Percentiles rank a stretch among this genome's conserved stretches.
Conservation (phyloP, 2,888 invertebrate genomes). For the Neoascia interrupta region DNA sequence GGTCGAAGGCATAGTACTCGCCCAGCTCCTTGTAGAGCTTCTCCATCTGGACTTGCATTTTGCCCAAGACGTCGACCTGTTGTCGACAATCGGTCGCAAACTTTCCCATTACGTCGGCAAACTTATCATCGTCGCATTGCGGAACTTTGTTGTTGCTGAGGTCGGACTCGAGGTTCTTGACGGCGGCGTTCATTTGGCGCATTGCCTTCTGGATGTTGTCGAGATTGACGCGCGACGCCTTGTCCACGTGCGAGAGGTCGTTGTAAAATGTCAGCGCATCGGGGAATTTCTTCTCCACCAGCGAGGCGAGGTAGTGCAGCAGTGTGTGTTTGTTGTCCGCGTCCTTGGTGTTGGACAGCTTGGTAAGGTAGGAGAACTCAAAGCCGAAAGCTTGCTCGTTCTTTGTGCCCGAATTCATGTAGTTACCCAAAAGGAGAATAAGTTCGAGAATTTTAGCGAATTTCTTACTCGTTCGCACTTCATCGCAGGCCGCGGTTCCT, state of each 20-base stretch:
- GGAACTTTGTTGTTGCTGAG: constrained; percentile 90
- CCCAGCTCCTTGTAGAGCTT: constrained; percentile 90
- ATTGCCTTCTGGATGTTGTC: constrained; percentile 90
- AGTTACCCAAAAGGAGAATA: constrained; percentile 94
- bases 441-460: constrained; percentile 94
- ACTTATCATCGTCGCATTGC: constrained; percentile 90
- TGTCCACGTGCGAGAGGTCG: constrained; percentile 94
- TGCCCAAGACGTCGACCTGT: constrained; percentile 92
- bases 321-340: constrained; percentile 95
- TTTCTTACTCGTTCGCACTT: constrained; percentile 92
- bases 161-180: constrained; percentile 94
- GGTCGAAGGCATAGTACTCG: constrained; percentile 95
- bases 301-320: constrained; percentile 93
- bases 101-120: constrained; percentile 93
- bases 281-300: constrained; percentile 92
- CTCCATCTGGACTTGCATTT: constrained; percentile 97
- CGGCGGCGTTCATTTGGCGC: constrained; percentile 91
- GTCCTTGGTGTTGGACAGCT: constrained; percentile 95
- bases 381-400: constrained; percentile 97
- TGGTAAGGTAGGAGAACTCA: constrained; percentile 96
- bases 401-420: constrained; percentile 96
- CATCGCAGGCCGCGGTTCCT: constrained; percentile 96
- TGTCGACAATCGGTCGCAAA: constrained; percentile 91
- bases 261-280: constrained; percentile 91
- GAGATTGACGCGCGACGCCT: constrained; percentile 91